Base-by-base conservation (phyloP, 2,797 vertebrate species). In the Neopelma chrysocephalum region DNA sequence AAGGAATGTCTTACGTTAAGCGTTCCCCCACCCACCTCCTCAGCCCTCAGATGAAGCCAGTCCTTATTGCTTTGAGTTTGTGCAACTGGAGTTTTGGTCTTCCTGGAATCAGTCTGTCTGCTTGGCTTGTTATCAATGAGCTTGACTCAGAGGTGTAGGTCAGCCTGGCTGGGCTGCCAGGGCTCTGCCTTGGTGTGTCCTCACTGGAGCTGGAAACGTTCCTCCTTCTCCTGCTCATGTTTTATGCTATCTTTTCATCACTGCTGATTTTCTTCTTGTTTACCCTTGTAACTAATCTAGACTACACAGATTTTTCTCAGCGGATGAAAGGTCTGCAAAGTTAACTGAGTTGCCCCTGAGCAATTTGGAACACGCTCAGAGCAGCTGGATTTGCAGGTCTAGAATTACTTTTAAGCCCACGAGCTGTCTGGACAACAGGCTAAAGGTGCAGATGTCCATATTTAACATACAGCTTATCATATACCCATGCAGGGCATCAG, bases 1-100 rank as follows among this genome's bases (percentile, higher is more conserved):
- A 71, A 96, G 93, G 96, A 97, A 97, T 96, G 96, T 92, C 78
- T 94, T 83, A 82, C 4, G 3, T 43, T 79, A 75, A 88, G 68
- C 4, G 25, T 64, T 95, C 77, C 89, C 77, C 92, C 90, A 89
- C 97, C 94, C 92, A 93, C 87, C 89, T 79, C 84, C 58, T 81
- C 80, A 68, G 51, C 58, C 68, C 75, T 93, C 86, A 38, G 43
- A 76, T 65, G 82, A 76, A 82, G 61, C 79, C 80, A 77, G 4
- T 48, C 87, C 51, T 70, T 58, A 27, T 38, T 94, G 85, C 92
- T 65, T 58, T 61, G 38, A 57, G 54, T 96, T 93, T 90, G 72
- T 96, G 78, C 91, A 94, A 68, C 64, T 64, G 65, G 70, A 89
- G 61, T 51, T 78, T 85, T 77, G 58, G 29, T 54, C 61, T 95